Evolutionary conservation across 64 coral and sea anemone species (phyloP).

Genomic region (Stylophora pistillata): DNA sequence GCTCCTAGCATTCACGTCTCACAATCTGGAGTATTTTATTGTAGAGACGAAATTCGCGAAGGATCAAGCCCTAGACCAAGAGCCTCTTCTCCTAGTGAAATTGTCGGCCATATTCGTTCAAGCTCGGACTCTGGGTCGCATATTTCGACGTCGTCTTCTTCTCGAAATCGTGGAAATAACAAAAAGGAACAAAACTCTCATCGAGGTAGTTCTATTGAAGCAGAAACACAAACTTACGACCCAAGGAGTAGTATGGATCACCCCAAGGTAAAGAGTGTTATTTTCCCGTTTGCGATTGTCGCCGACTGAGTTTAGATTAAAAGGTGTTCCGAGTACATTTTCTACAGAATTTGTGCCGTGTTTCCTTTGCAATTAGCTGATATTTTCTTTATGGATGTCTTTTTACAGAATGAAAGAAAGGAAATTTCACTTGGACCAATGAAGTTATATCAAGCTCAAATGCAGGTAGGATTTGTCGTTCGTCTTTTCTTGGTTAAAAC

Average conservation of each 20-base stretch:
- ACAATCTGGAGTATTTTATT: conserved; percentile 98
- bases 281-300: conserved; percentile 59
- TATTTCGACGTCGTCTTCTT: conserved; percentile 86
- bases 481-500: conserved; percentile 45
- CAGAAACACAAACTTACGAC: conserved; percentile 97
- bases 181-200: conserved; percentile 88
- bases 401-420: conserved; percentile 83
- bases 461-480: conserved; percentile 85
- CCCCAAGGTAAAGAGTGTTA: conserved; percentile 78
- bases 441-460: conserved; percentile 89
- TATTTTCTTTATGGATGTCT: conserved; percentile 51
- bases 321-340: conserved; percentile 26
- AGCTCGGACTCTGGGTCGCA: conserved; percentile 97
- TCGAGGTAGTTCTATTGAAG: conserved; percentile 92
- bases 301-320: conserved; percentile 27
- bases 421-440: conserved; percentile 93
- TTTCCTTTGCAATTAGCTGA: conserved; percentile 4
- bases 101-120: conserved; percentile 99
- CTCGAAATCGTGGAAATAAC: conserved; percentile 84
- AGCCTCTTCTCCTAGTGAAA: conserved; percentile 94
- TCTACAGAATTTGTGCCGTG: conserved; percentile 6
- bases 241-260: conserved; percentile 80
- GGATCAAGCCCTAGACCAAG: conserved; percentile 89
- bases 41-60: conserved; percentile 96
- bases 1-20: conserved; percentile 99